phyloP scores from a whole-genome alignment of 2,113 vertebrate species.

The Proterorhinus semilunaris region DNA sequence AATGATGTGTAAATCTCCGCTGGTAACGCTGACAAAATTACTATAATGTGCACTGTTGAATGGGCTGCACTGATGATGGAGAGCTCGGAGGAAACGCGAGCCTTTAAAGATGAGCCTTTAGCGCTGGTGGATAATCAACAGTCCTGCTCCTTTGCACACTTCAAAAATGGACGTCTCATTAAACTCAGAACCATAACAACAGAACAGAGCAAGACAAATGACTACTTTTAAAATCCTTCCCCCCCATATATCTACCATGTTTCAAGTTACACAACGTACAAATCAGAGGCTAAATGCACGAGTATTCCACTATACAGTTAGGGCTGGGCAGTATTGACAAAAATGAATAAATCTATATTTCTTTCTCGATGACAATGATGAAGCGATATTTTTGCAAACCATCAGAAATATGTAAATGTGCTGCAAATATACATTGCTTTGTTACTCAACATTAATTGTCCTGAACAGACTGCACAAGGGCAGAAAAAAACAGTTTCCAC shows the following conservation, averaged over 20 bases:
- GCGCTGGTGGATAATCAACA: slow-evolving; percentile 18
- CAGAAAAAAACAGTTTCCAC: too few relatives aligned
- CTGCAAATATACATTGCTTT: too few relatives aligned
- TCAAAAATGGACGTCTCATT: slow-evolving; percentile 4
- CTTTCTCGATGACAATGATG: too few relatives aligned
- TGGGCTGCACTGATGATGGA: slow-evolving; percentile 30
- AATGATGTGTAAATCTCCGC: slow-evolving; percentile 56
- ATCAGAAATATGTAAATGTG: too few relatives aligned
- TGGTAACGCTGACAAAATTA: slow-evolving; percentile 23
- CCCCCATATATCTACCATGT: too few relatives aligned
- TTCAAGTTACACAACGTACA: neutral
- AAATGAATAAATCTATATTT: too few relatives aligned
- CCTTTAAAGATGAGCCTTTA: slow-evolving; percentile 13
- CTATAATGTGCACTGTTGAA: slow-evolving; percentile 29
- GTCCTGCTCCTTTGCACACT: slow-evolving; percentile 8
- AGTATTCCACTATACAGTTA: too few relatives aligned
- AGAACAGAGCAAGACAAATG: slow-evolving; percentile 16
- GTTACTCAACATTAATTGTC: too few relatives aligned
- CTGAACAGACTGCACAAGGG: too few relatives aligned
- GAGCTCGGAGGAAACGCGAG: slow-evolving; percentile 18
- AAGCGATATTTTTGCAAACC: too few relatives aligned
- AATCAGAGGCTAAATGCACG: neutral
- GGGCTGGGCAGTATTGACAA: too few relatives aligned
- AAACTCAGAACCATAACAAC: neutral
- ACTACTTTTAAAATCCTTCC: neutral